Evolutionary conservation across 2,888 invertebrate species (phyloP), one percentile per base, ranked within the genome.

Genomic region (Enchytraeus crypticus): DNA sequence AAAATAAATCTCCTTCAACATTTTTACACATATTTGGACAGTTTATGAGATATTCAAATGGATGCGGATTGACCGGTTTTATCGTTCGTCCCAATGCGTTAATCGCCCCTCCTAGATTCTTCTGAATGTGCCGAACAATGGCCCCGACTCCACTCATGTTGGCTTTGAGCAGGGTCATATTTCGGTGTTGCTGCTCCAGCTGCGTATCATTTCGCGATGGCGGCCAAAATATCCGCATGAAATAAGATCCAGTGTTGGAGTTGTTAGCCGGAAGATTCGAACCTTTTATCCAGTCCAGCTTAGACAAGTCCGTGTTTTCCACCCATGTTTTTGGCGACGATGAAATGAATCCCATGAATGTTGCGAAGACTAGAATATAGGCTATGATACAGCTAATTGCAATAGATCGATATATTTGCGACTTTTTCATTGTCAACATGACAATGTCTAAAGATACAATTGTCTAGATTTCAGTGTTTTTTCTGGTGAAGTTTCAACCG

Each of bases 41-140:
- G 57, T 58, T 23, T n/a, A 73, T 66, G 1, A 73, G 33, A 58
- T 70, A 73, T 1, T 61, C 46, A 57, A 73, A 74, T 21, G 69
- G 63, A 53, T 74, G 74, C 11, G 73, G 73, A 54, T 74, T 72
- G 0, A 69, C 67, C 32, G 60, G 14, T 18, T 38, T 38, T 18
- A 11, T 18, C 18, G 38, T 8, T 18, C 18, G 8, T n/a, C n/a
- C n/a, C n/a, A n/a, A n/a, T 18, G 38, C 38, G 18, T 38, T 18
- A 8, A 8, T 18, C 38, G 11, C 38, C 18, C 38, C 38, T 38
- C 38, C 38, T 18, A 8, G 11, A 8, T 18, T 18, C 21, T 47
- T 47, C 23, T 47, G 14, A 32, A 63, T 54, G n/a, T 60, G 54
- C 11, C 38, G 18, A 4, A 63, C 30, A 18, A 63, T 55, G 4